Percentiles rank a stretch among this genome's conserved stretches.
phyloP scores from a whole-genome alignment of 1,140 invertebrate genomes.

The Heliothis virescens region DNA sequence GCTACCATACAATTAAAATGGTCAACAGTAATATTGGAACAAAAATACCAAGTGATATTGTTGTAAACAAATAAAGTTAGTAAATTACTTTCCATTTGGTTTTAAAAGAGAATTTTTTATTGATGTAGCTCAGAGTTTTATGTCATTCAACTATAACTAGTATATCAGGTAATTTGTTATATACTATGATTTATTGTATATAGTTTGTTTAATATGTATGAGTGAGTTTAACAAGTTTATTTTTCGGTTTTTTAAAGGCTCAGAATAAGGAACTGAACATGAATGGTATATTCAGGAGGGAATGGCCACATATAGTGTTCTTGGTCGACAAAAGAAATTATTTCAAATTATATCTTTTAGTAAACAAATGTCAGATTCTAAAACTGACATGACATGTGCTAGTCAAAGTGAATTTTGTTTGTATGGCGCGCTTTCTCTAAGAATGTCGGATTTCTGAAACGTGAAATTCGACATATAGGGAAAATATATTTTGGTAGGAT shows the following conservation, averaged over 20 bases:
- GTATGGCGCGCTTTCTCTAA: not conserved
- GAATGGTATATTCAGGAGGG: not conserved
- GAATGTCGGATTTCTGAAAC: constrained; percentile 26
- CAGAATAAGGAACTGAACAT: not conserved
- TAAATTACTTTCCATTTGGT: no score
- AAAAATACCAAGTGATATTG: no score
- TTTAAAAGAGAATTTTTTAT: no score
- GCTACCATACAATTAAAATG: no score
- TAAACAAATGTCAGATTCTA: constrained; percentile 10
- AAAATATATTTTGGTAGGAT: not conserved
- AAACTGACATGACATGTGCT: constrained; percentile 2
- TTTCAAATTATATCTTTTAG: not conserved
- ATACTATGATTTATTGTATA: constrained; percentile 25
- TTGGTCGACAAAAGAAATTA: not conserved
- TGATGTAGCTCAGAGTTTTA: no score
- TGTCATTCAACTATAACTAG: no score
- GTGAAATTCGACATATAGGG: constrained; percentile 34
- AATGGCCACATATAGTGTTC: not conserved
- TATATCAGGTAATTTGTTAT: constrained; percentile 14
- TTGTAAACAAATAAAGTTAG: no score
- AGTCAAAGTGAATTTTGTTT: not conserved
- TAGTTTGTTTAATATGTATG: constrained; percentile 8
- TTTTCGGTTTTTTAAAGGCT: constrained; percentile 8
- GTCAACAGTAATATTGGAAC: no score
- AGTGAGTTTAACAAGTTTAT: constrained; percentile 23